Percentiles rank a stretch among this genome's conserved stretches.
Conservation (phyloP, 2,888 invertebrate species). For the Dorcus parallelipipedus region DNA sequence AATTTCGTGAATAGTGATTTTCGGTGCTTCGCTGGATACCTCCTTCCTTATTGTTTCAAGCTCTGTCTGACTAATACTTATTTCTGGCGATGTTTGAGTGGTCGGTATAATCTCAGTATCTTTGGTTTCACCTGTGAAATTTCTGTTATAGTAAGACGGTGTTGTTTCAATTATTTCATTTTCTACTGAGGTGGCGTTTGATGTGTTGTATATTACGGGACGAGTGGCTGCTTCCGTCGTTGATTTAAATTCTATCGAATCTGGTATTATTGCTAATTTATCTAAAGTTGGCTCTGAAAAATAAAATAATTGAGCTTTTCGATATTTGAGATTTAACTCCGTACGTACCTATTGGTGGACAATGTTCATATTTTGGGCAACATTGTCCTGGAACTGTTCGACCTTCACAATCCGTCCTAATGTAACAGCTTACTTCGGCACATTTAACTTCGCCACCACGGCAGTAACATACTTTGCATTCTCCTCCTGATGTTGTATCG, state of each 20-base stretch:
- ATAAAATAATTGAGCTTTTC: not conserved
- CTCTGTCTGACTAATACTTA: conserved; percentile 5
- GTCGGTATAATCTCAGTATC: not conserved
- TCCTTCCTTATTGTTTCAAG: conserved; percentile 5
- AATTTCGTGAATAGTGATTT: conserved; percentile 59
- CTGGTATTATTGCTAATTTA: conserved; percentile 10
- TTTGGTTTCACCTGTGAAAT: not conserved
- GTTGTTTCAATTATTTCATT: conserved; percentile 18
- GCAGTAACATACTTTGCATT: conserved; percentile 78
- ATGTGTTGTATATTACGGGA: not conserved
- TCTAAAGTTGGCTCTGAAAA: conserved; percentile 10
- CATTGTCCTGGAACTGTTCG: conserved; percentile 70
- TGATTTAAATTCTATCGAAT: conserved; percentile 6
- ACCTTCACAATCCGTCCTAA: conserved; percentile 72
- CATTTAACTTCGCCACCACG: conserved; percentile 77
- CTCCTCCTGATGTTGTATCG: conserved; percentile 63
- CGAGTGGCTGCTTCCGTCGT: conserved; percentile 1
- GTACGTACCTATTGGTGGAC: conserved; percentile 62
- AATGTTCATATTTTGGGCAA: conserved; percentile 79
- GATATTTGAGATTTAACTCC: not conserved
- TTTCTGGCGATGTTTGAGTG: not conserved
- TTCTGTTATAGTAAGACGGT: conserved; percentile 1
- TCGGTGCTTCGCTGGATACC: conserved; percentile 21
- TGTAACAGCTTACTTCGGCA: conserved; percentile 72
- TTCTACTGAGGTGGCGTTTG: conserved; percentile 12